These are phyloP conservation scores for Brienomyrus brachyistius DNA, from an alignment of 2,113 vertebrate genomes.

Conservation along the genomic window DNA sequence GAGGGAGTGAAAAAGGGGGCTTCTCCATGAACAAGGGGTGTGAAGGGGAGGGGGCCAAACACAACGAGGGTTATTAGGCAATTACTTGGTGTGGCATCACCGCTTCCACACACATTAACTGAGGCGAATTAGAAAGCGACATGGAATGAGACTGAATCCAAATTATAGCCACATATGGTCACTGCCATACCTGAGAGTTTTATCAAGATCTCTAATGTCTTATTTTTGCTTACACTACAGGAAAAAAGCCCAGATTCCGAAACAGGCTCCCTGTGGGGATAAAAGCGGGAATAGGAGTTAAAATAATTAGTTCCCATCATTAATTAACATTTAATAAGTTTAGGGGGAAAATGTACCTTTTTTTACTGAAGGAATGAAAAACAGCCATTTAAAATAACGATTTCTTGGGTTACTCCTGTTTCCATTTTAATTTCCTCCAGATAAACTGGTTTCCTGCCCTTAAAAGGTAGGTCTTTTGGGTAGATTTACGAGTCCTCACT, in stretches of 20 bases:
- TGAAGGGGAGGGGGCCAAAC: not conserved
- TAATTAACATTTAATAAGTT: not conserved
- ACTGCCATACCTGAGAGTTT: not conserved
- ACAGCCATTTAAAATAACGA: not conserved
- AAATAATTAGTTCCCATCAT: not conserved
- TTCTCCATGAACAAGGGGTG: not conserved
- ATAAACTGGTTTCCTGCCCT: not conserved
- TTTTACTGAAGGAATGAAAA: not conserved
- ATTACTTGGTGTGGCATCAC: not conserved
- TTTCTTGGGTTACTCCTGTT: not conserved
- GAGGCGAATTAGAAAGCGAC: not conserved
- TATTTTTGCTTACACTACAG: conserved; percentile 6
- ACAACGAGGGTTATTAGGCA: not conserved
- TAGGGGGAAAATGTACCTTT: not conserved
- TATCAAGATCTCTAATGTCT: not conserved
- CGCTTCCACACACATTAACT: not conserved
- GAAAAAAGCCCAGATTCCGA: not conserved
- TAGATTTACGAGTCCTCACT: not conserved
- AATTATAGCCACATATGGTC: not conserved
- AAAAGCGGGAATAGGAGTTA: not conserved
- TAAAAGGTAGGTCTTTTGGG: not conserved
- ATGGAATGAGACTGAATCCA: not conserved
- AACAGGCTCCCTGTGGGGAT: not conserved
- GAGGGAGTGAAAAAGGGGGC: not conserved
- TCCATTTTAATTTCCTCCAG: not conserved